Conservation (phyloP, 2,797 vertebrate genomes). For the Glossophaga mutica region DNA sequence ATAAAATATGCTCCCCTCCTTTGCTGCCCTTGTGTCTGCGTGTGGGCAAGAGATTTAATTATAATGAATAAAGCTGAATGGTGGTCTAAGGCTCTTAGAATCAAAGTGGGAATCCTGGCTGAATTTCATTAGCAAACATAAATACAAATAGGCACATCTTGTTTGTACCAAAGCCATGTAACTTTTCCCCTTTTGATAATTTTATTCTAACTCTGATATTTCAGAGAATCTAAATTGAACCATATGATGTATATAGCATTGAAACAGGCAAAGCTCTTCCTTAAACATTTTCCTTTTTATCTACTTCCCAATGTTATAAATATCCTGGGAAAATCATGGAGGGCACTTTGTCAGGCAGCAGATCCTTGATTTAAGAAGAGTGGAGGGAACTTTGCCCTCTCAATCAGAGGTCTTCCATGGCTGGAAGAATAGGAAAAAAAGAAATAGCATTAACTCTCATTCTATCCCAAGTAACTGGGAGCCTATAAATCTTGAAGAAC, state of each 20-base stretch:
- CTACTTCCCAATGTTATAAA: slow-evolving; percentile 51
- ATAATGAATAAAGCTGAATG: slow-evolving; percentile 76
- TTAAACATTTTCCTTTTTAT: slow-evolving; percentile 57
- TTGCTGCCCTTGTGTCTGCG: slow-evolving; percentile 72
- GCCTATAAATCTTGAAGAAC: slow-evolving; percentile 78
- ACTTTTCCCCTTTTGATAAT: slow-evolving; percentile 74
- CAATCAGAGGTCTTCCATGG: slow-evolving; percentile 82
- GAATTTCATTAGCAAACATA: slow-evolving; percentile 83
- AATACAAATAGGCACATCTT: slow-evolving; percentile 82
- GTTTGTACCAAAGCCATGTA: slow-evolving; percentile 73
- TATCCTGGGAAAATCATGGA: slow-evolving; percentile 72
- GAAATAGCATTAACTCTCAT: slow-evolving; percentile 77
- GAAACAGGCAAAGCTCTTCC: slow-evolving; percentile 68
- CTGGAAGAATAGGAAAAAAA: slow-evolving; percentile 76
- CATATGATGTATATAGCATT: slow-evolving; percentile 73
- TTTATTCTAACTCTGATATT: slow-evolving; percentile 78
- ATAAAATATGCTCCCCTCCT: slow-evolving; percentile 56
- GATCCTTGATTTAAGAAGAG: slow-evolving; percentile 79
- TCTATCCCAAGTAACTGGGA: slow-evolving; percentile 79
- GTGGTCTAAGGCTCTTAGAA: slow-evolving; percentile 77
- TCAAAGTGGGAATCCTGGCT: slow-evolving; percentile 81
- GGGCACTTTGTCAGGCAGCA: slow-evolving; percentile 68
- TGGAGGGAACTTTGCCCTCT: slow-evolving; percentile 78
- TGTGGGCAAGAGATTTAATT: slow-evolving; percentile 83
- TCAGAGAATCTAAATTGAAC: slow-evolving; percentile 79